Percentiles rank a stretch among this genome's conserved stretches.
Evolutionary conservation across 2,797 vertebrate genomes (phyloP).

Genomic region (Malacoctenus gilli): DNA sequence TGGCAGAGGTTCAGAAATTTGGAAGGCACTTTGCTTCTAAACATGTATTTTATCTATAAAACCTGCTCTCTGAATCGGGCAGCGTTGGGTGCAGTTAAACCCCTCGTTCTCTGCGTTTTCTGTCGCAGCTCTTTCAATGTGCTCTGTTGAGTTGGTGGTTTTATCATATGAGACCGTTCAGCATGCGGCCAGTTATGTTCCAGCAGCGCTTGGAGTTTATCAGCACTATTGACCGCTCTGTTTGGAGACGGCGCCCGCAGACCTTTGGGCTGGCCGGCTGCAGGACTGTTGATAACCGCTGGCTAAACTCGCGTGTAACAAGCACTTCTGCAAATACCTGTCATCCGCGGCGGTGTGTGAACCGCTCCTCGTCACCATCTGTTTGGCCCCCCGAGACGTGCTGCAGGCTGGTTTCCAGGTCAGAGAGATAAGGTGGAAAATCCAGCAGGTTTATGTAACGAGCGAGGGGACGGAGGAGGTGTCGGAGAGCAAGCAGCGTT

Average conservation of each 20-base stretch:
- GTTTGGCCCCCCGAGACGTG: slow-evolving; percentile 1
- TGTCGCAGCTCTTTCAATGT: background rate
- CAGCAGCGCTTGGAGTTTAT: background rate
- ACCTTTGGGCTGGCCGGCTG: slow-evolving; percentile 24
- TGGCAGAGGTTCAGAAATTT: no score
- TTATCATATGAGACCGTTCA: no score
- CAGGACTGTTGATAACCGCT: slow-evolving; percentile 3
- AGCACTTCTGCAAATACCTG: slow-evolving; percentile 27
- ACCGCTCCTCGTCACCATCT: slow-evolving; percentile 35
- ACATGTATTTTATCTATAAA: no score
- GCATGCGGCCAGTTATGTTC: background rate
- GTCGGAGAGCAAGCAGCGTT: no score
- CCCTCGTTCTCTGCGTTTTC: no score
- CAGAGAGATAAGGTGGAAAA: slow-evolving; percentile 26
- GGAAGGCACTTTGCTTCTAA: no score
- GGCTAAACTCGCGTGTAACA: slow-evolving; percentile 22
- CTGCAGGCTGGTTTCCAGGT: background rate
- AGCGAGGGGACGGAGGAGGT: no score
- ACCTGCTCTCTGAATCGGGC: no score
- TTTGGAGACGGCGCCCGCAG: slow-evolving; percentile 7
- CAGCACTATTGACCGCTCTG: slow-evolving; percentile 30
- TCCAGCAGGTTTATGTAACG: background rate
- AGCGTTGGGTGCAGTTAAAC: no score
- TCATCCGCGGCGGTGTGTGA: slow-evolving; percentile 26
- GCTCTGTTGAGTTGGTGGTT: slow-evolving; percentile 1